These are phyloP conservation scores for Augiades crinisus DNA, from an alignment of 2,888 invertebrate species.

Conservation along the genomic window DNA sequence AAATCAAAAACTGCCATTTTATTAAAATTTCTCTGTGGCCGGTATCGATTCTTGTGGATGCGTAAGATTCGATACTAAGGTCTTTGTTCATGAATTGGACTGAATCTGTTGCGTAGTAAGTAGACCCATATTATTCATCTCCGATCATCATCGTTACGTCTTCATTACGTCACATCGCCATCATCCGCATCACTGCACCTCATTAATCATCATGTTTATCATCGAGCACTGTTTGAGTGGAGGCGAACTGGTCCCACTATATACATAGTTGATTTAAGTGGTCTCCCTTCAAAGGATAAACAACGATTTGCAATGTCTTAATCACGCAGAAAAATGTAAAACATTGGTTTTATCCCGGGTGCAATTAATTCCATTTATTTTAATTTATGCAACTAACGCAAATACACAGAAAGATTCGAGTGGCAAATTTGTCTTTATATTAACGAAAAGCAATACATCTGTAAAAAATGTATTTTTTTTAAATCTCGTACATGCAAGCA, in stretches of 20 bases:
- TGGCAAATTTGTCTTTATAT: too few species aligned
- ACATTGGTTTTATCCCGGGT: too few species aligned
- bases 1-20: constrained; percentile 73
- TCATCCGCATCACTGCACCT: constrained; percentile 78
- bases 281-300: not conserved
- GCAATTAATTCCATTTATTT: too few species aligned
- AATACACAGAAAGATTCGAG: too few species aligned
- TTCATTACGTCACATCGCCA: constrained; percentile 48
- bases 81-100: constrained; percentile 41
- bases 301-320: too few species aligned
- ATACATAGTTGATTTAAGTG: not conserved
- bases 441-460: too few species aligned
- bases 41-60: constrained; percentile 36
- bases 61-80: constrained; percentile 28
- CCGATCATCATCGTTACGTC: constrained; percentile 43
- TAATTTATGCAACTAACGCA: too few species aligned
- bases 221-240: constrained; percentile 75
- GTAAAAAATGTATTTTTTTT: too few species aligned
- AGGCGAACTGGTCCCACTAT: constrained; percentile 52
- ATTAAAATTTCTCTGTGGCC: constrained; percentile 41
- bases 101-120: constrained; percentile 66
- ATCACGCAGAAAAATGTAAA: too few species aligned
- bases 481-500: too few species aligned
- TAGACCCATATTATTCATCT: constrained; percentile 34
- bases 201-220: constrained; percentile 52